Conservation (phyloP, 2,797 vertebrate species). For the Myotis myotis region DNA sequence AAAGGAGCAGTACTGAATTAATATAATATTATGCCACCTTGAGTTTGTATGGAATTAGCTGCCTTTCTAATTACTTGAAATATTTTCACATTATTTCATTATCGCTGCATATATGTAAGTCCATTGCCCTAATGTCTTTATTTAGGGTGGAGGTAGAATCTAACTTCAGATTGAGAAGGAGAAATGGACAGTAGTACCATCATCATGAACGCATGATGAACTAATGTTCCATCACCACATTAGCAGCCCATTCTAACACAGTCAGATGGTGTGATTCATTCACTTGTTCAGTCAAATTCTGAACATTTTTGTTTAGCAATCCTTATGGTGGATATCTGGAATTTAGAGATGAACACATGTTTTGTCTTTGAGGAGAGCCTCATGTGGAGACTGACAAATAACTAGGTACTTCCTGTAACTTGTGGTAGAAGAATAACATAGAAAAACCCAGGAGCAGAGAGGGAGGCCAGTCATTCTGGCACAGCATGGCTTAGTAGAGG, state of each 20-base stretch:
- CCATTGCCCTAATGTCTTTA: not conserved
- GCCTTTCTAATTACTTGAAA: not conserved
- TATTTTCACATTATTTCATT: not conserved
- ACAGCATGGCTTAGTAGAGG: not conserved
- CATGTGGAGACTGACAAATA: not conserved
- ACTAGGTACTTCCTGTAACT: not conserved
- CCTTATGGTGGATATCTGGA: not conserved
- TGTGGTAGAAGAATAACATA: not conserved
- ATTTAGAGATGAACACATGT: not conserved
- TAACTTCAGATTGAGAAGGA: not conserved
- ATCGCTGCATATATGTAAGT: not conserved
- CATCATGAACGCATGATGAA: not conserved
- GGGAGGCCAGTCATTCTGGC: not conserved
- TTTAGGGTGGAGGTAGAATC: not conserved
- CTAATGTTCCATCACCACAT: not conserved
- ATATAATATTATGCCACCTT: not conserved
- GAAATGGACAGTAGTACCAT: not conserved
- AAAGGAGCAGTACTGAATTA: not conserved
- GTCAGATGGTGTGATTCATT: not conserved
- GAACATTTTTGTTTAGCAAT: not conserved
- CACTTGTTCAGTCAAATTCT: not conserved
- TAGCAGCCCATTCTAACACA: not conserved
- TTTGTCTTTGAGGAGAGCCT: not conserved
- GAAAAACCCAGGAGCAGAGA: not conserved
- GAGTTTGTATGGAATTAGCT: not conserved